Evolutionary conservation across 2,888 invertebrate genomes (phyloP).

Genomic region (Chrysopilus asiliformis): DNA sequence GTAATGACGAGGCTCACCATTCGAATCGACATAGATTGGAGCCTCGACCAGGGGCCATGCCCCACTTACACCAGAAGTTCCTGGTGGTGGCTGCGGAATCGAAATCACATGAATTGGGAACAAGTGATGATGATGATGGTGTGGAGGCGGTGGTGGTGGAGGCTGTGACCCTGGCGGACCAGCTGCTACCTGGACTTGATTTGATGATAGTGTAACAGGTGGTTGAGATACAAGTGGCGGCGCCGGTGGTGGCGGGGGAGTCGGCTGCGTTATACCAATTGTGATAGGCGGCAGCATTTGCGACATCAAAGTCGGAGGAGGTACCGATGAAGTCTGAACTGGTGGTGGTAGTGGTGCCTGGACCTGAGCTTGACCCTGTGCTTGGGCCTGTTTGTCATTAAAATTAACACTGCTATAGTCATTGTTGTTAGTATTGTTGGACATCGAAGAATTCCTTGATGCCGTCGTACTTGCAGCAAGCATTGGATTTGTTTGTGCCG

Average conservation of each 20-base stretch:
- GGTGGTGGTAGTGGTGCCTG: neutral
- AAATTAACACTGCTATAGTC: neutral
- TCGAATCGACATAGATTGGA: slow-evolving; percentile 46
- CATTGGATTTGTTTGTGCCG: too few relatives aligned
- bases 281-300: neutral
- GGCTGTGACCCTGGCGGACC: slow-evolving; percentile 37
- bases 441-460: too few relatives aligned
- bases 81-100: slow-evolving; percentile 27
- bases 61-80: slow-evolving; percentile 27
- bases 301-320: too few relatives aligned
- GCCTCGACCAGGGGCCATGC: slow-evolving; percentile 38
- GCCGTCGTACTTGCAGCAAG: too few relatives aligned
- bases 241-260: slow-evolving; percentile 37
- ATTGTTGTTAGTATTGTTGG: too few relatives aligned
- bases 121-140: slow-evolving; percentile 42
- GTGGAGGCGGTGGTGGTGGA: slow-evolving; percentile 38
- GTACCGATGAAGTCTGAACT: too few relatives aligned
- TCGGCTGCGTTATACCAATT: neutral
- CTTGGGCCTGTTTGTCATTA: neutral
- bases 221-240: slow-evolving; percentile 39
- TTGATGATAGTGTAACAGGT: slow-evolving; percentile 33
- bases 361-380: neutral
- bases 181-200: slow-evolving; percentile 39
- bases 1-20: slow-evolving; percentile 41
- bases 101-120: slow-evolving; percentile 40